phyloP scores from a whole-genome alignment of 2,797 vertebrate genomes.

The Chloroceryle inda region DNA sequence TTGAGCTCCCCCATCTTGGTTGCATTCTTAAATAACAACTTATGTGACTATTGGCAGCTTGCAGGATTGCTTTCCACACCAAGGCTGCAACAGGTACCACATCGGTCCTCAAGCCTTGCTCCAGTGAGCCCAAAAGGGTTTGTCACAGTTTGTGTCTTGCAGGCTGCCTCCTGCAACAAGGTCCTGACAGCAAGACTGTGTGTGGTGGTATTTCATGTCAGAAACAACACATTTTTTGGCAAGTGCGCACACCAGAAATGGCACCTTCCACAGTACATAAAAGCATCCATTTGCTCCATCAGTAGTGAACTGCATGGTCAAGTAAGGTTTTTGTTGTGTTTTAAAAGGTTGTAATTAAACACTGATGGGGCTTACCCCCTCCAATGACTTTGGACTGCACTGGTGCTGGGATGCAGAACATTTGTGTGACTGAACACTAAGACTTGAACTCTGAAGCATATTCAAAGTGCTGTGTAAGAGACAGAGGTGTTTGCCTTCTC shows the following conservation, averaged over 20 bases:
- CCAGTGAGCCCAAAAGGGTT: background rate
- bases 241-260: constrained; percentile 14
- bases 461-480: constrained; percentile 19
- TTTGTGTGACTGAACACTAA: background rate
- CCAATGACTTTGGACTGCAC: background rate
- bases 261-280: background rate
- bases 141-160: background rate
- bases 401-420: background rate
- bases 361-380: background rate
- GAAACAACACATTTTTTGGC: background rate
- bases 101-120: background rate
- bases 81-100: constrained; percentile 2
- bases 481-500: constrained; percentile 8
- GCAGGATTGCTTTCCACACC: background rate
- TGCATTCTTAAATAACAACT: constrained; percentile 22
- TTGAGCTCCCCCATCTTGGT: background rate
- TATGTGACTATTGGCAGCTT: constrained; percentile 6
- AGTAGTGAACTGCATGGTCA: background rate
- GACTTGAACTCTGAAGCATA: constrained; percentile 50
- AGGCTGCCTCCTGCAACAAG: background rate
- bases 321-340: background rate
- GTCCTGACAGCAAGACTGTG: background rate
- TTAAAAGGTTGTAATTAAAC: constrained; percentile 15
- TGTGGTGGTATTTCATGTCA: background rate
- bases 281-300: background rate